Base-by-base conservation (phyloP, 2,888 invertebrate genomes). In the Helicoverpa assulta region DNA sequence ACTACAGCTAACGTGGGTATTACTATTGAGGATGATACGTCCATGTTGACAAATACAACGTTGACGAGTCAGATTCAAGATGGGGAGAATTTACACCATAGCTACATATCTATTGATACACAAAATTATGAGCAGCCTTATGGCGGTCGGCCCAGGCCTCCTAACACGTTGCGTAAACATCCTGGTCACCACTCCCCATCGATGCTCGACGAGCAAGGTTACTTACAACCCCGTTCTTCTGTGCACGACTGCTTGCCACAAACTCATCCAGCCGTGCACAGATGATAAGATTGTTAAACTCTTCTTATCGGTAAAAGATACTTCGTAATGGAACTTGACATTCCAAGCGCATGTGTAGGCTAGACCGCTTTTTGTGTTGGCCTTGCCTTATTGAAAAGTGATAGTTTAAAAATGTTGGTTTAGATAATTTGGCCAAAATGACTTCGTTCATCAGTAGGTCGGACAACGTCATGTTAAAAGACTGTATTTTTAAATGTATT, bases 21-120 rank as follows among this genome's bases (percentile, higher is more conserved):
- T 76, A 96, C 95, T 90, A 87, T 97, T 91, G 94, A 97, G 94
- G 95, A 97, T 92, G 95, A 97, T 93, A 96, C 94, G 87, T 97
- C 91, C 85, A 96, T 92, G 96, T 96, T 91, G 93, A 97, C 94
- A 88, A 96, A 94, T 92, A 97, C 94, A 89, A 97, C 93, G 91
- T 93, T 93, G 93, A 96, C 94, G 56, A 97, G 97, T 91, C 97
- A 97, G 88, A 96, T 97, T 88, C 97, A 97, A 84, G 97, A 97
- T 79, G 96, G 96, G 58, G 96, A 97, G 76, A 96, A 96, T 86
- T 93, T 96, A 82, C 97, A 97, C 86, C 97, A 97, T 86, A 97
- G 97, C 91, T 97, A 97, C 89, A 96, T 97, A 86, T 97, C 97
- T 70, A 97, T 97, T 79, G 97, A 97, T 83, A 94, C 96, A 76